A percentile compares a stretch with the other conserved stretches of the same genome.
These are phyloP conservation scores for Drosophila heteroneura DNA, from an alignment of 2,888 invertebrate species.

Conservation along the genomic window DNA sequence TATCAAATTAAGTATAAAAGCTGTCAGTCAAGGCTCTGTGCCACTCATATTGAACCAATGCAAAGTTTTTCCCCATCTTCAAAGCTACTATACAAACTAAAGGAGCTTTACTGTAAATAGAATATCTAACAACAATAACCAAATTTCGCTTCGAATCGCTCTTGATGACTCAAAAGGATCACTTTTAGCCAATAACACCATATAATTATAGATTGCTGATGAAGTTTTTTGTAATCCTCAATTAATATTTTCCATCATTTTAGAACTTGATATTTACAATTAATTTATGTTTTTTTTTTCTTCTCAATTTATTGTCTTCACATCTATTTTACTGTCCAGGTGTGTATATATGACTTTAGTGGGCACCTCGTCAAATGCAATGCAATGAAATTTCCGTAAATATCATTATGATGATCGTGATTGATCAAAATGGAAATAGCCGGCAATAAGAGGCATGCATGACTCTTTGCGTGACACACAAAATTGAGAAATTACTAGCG, in stretches of 20 bases:
- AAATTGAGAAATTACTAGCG: conserved; percentile 15
- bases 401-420: conserved; percentile 40
- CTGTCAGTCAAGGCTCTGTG: no score
- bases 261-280: not conserved
- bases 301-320: not conserved
- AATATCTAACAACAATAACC: not conserved
- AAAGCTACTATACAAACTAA: not conserved
- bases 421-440: conserved; percentile 61
- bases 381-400: conserved; percentile 55
- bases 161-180: not conserved
- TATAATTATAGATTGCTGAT: not conserved
- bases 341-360: conserved; percentile 4
- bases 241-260: not conserved
- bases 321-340: not conserved
- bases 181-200: not conserved
- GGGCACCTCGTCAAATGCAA: conserved; percentile 52
- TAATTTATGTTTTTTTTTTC: not conserved
- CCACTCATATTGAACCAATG: no score
- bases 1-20: not conserved
- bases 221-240: not conserved
- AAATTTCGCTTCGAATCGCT: not conserved
- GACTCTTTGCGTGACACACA: conserved; percentile 30
- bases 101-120: not conserved
- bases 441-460: conserved; percentile 24
- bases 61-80: not conserved